Evolutionary conservation across 2,888 invertebrate genomes (phyloP), one percentile per base, ranked within the genome.

Genomic region (Ichneumoninae sp.): DNA sequence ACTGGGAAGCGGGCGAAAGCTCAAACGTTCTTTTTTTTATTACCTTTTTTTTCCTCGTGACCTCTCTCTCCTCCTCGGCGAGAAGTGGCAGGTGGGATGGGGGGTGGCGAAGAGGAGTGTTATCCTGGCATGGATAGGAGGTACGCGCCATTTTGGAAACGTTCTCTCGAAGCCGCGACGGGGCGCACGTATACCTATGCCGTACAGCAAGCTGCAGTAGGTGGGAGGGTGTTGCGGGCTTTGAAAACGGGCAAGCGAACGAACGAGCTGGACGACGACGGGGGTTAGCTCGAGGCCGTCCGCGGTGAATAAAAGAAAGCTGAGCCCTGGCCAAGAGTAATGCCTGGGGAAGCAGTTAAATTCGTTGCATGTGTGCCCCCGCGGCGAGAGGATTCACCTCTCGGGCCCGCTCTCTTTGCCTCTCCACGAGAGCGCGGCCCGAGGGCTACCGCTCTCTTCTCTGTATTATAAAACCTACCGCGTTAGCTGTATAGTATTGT

Each of bases 261-360:
- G 83, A 85, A 87, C 75, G 83, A 86, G 87, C 36, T 73, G 83
- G 76, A 68, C 66, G 71, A 78, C 63, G 75, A 81, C 60, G 78
- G 33, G 75, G 73, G 73, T 44, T 65, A 66, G 73, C 84, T 88
- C 86, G 75, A 54, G 66, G 76, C 65, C 81, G 69, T 84, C 74
- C 54, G 78, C 63, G 47, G 57, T 30, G 91, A 92, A 92, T 92
- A 93, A 93, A 93, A 93, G 92, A 93, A 93, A 91, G 86, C 83
- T 82, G 86, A 86, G 69, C 84, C 80, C 70, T 73, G 57, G 82
- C 76, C 88, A 91, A 92, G 92, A 93, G 91, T 92, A 93, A 93
- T 93, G 91, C 89, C 90, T 89, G 88, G 90, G 92, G 92, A 93
- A 92, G 93, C 92, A 93, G 93, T 93, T 93, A 93, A 93, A 93